Conservation (phyloP, 2,888 invertebrate genomes). For the Leptopilina drosophilae region DNA sequence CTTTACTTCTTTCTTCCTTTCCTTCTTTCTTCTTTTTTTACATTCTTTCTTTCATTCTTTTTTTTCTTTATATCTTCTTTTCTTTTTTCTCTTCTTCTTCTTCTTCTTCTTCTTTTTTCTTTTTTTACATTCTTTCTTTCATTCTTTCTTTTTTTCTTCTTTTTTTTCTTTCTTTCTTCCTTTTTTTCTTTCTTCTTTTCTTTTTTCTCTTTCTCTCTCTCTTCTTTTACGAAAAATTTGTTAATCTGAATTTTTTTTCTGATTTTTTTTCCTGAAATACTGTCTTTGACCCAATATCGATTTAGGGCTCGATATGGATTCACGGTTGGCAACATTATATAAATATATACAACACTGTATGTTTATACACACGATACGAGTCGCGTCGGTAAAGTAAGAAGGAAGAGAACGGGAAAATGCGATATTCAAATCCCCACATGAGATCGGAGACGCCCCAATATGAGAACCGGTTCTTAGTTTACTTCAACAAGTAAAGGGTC, state of each 20-base stretch:
- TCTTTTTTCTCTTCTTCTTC: no score
- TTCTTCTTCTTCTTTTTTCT: no score
- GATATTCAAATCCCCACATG: conserved; percentile 66
- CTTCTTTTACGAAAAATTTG: no score
- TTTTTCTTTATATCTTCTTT: neutral
- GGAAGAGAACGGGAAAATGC: conserved; percentile 64
- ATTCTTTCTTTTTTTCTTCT: no score
- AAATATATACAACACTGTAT: conserved; percentile 15
- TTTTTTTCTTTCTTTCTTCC: no score
- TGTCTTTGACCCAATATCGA: conserved; percentile 13
- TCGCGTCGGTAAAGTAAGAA: conserved; percentile 47
- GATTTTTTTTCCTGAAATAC: neutral
- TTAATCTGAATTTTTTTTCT: no score
- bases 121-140: no score
- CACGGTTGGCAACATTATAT: conserved; percentile 30
- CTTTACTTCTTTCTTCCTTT: no score
- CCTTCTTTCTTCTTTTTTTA: no score
- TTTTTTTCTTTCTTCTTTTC: no score
- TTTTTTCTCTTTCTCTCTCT: neutral
- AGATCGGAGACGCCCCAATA: conserved; percentile 49
- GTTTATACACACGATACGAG: conserved; percentile 35
- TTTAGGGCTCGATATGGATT: conserved; percentile 21
- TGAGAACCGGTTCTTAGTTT: conserved; percentile 51
- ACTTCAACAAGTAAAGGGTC: conserved; percentile 44
- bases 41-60: no score